Base-by-base conservation (phyloP, 2,113 vertebrate genomes). In the Equus przewalskii region DNA sequence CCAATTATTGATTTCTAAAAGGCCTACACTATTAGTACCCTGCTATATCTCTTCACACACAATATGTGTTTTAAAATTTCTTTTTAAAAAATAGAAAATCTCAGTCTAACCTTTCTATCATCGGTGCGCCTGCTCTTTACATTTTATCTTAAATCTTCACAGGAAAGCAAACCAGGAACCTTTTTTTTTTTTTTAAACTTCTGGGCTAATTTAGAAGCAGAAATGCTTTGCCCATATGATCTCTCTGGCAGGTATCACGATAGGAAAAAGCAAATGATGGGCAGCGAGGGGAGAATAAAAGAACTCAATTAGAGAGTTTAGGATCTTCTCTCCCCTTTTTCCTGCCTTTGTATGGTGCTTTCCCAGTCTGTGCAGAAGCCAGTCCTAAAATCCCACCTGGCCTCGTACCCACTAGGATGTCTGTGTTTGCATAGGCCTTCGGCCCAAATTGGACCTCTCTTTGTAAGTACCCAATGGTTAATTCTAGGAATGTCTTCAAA, bases 1-100 rank as follows among this genome's bases (percentile, higher is more conserved):
- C 96, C 98, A 98, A 98, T 98, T 99, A 98, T 98, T 98, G 98
- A 97, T 98, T 98, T 97, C 89, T 98, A 98, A 98, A 99, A 98
- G 98, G 30, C 92, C 96, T 97, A 22, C 41, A 26, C 96, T 98
- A 83, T 98, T 98, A 95, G 76, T 98, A 91, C 96, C 97, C 97
- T 92, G 97, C 76, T 96, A 97, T 94, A 98, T 98, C 98, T 97
- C 95, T 98, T 98, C 96, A 98, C 75, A 97, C 82, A 98, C 95
- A 92, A 91, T 65, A 24, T 97, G 51, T 67, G 91, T 97, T 97
- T 97, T 82, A 97, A 97, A 97, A 92, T 92, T 98, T 95, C 82
- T 62, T 97, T 97, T 97, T 64, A n/a, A 95, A 94, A 95, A 98
- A 97, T 91, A 98, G 76, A 97, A 97, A 98, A 97, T 93, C 58